phyloP scores from a whole-genome alignment of 2,113 vertebrate species.

The Zapornia atra region DNA sequence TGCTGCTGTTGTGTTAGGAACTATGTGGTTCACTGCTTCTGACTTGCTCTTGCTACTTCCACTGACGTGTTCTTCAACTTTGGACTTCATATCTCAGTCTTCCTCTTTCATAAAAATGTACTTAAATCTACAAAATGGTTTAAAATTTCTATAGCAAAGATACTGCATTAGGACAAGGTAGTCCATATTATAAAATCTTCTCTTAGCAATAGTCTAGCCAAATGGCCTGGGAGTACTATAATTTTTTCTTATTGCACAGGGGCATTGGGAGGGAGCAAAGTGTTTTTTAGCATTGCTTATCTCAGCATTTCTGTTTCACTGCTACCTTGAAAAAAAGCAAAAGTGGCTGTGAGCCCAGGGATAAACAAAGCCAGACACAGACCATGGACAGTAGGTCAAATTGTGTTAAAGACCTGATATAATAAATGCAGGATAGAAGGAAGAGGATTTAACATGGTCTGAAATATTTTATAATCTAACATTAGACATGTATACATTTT shows the following conservation, averaged over 20 bases:
- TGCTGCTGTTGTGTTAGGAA: neutral
- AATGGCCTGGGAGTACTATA: neutral
- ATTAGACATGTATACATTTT: neutral
- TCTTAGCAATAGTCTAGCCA: neutral
- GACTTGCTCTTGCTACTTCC: neutral
- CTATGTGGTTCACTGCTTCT: neutral
- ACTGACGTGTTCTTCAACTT: neutral
- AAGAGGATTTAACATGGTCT: neutral
- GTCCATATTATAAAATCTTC: neutral
- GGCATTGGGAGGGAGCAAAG: neutral
- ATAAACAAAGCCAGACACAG: neutral
- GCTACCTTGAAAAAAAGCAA: conserved; percentile 31
- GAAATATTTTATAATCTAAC: neutral
- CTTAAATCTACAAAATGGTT: neutral
- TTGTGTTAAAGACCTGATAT: neutral
- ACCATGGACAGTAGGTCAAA: neutral
- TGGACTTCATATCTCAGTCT: neutral
- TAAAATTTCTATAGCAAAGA: neutral
- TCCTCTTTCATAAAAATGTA: neutral
- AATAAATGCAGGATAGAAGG: neutral
- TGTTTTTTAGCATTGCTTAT: neutral
- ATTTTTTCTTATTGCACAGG: neutral
- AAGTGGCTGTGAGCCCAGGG: conserved; percentile 25
- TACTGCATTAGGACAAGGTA: neutral
- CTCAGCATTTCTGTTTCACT: neutral